Evolutionary conservation across 2,797 vertebrate genomes (phyloP).

Genomic region (Pachyuromys duprasi): DNA sequence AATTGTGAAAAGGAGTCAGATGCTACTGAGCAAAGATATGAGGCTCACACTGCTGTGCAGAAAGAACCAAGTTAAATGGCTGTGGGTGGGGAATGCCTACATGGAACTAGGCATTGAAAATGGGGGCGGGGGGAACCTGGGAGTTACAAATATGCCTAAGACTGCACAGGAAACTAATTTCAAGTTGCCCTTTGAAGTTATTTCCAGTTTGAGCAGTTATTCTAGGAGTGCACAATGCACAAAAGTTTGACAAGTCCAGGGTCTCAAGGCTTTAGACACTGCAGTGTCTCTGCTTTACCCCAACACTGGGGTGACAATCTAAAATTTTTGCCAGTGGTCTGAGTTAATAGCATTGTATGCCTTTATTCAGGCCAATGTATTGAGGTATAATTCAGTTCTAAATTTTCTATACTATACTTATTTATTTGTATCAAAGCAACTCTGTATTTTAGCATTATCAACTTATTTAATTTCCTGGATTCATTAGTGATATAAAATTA

Average conservation of each 20-base stretch:
- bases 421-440: no score
- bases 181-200: background rate
- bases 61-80: background rate
- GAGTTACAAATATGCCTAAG: no score
- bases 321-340: no score
- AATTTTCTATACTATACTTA: no score
- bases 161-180: background rate
- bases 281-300: background rate
- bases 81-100: background rate
- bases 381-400: no score
- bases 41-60: background rate
- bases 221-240: background rate
- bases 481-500: no score
- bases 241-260: fast-evolving
- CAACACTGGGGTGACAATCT: background rate
- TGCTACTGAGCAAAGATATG: background rate
- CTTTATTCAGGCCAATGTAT: no score
- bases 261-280: background rate
- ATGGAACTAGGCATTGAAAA: background rate
- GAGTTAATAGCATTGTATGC: no score
- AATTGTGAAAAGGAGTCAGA: fast-evolving
- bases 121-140: no score
- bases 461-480: no score
- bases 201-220: background rate
- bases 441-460: no score